A percentile compares a stretch with the other conserved stretches of the same genome.
Conservation (phyloP, 2,888 invertebrate species). For the Philonicus albiceps region DNA sequence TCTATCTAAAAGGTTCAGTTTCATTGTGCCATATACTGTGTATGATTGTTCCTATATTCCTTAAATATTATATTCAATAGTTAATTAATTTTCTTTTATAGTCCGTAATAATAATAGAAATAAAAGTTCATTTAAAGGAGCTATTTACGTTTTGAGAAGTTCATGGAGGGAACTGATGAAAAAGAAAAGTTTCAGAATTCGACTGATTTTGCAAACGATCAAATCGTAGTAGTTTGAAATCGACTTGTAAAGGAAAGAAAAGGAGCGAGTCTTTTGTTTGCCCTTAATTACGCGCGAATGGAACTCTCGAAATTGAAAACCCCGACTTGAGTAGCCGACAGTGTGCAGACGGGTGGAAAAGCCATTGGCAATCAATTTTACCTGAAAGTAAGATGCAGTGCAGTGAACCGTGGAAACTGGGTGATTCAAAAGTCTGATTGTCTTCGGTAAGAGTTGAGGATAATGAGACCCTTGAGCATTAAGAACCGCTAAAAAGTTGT, state of each 20-base stretch:
- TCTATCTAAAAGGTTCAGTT: no score
- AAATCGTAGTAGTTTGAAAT: background rate
- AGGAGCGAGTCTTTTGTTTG: background rate
- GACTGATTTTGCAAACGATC: background rate
- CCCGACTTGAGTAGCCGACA: background rate
- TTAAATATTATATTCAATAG: no score
- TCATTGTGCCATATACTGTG: no score
- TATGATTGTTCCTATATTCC: no score
- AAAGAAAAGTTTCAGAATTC: background rate
- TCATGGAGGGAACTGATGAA: background rate
- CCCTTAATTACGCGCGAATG: constrained; percentile 23
- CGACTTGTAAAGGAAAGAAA: background rate
- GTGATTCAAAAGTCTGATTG: constrained; percentile 27
- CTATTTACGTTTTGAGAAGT: background rate
- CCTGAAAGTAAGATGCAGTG: constrained; percentile 9
- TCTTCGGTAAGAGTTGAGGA: background rate
- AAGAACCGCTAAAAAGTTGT: constrained; percentile 13
- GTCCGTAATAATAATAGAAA: background rate
- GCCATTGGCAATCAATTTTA: constrained; percentile 21
- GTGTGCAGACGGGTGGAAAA: background rate
- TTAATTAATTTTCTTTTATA: background rate
- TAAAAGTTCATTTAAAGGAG: background rate
- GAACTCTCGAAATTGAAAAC: constrained; percentile 20
- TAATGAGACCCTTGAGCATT: background rate
- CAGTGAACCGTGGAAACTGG: constrained; percentile 1